Base-by-base conservation (phyloP, 1,140 invertebrate genomes). In the Nasonia longicornis region DNA sequence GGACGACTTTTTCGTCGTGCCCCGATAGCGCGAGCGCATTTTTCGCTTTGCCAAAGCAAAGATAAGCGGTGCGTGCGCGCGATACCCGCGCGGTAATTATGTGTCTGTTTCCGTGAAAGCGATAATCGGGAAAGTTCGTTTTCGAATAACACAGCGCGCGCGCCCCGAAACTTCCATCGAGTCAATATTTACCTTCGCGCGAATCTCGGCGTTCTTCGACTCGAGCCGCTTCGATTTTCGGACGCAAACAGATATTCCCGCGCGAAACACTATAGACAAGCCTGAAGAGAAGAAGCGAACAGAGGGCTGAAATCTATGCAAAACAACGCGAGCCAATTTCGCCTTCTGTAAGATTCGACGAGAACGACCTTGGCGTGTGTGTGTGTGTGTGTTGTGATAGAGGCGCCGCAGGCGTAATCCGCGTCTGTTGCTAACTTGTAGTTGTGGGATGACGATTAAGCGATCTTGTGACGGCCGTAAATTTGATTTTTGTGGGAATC, bases 251-350 rank as follows among this genome's bases (percentile, higher is more conserved):
- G 45, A 48, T 0, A 8, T 42, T 42, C 10, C 1, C 8, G 38
- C 38, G 38, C 38, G 38, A 42, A 42, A 42, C 38, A 42, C 38
- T 42, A 42, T 42, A 38, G 7, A 10, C 38, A 42, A 35, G 38
- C 38, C 10, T 8, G 6, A 8, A 42, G 38, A 63, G 14, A 58
- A 2, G 26, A 26, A 26, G 26, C 1, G 26, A 26, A 26, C 26
- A 26, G 26, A 71, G 14, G 35, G 69, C 69, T 16, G n/a, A 74
- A 63, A 74, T 74, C 72, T 16, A 74, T 74, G 72, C 72, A 58
- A 74, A 74, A 74, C 72, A 74, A n/a, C 74, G 16, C 63, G 20
- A 66, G 52, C 58, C 74, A 66, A 76, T 76, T 76, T 76, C 20
- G 63, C 48, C 72, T 16, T 52, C 72, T 20, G 3, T 7, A 29